Evolutionary conservation across 2,113 vertebrate genomes (phyloP), one percentile per base, ranked within the genome.

Genomic region (Nesoenas mayeri): DNA sequence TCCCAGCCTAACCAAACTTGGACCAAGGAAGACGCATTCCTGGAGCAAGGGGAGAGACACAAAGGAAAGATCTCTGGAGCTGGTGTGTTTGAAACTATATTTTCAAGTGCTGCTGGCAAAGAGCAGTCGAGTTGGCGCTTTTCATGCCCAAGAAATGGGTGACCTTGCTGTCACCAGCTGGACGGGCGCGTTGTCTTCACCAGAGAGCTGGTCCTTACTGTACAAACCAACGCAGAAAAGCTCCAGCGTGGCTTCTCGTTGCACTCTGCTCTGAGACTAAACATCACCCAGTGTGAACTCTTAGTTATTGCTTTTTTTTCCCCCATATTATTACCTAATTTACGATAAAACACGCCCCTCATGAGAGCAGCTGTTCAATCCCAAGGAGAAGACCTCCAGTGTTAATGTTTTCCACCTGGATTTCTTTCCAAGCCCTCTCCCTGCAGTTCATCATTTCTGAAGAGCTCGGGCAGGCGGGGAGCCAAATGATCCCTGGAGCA

Each of bases 231-330:
- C 44, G 32, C 21, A 12, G 51, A 31, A 7, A 19, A 54, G 20
- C 29, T 56, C 36, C 54, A 18, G 3, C 2, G 1, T 38, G 61
- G 20, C 48, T 56, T 64, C 28, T 21, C 11, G 6, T 29, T 56
- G 7, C 38, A 4, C 38, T 85, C 50, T 34, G 42, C 69, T 48
- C 58, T 22, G 32, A 85, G 50, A 36, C 44, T 75, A 40, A 81
- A 36, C 24, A 17, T 53, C 6, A 8, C 54, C 38, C 66, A 21
- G 15, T 19, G 18, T 32, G 75, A 92, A 53, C 71, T 79, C 31
- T 12, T 28, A 0, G 2, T 50, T 50, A 10, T 44, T 44, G 16
- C 18, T 6, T 25, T 8, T 29, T 12, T 2, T 2, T 48, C 13
- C 11, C 6, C 25, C 2, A 0, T 56, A 5, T 40, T 62, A 53